A percentile compares a stretch with the other conserved stretches of the same genome.
phyloP scores from a whole-genome alignment of 2,113 vertebrate species.

The Zeus faber region DNA sequence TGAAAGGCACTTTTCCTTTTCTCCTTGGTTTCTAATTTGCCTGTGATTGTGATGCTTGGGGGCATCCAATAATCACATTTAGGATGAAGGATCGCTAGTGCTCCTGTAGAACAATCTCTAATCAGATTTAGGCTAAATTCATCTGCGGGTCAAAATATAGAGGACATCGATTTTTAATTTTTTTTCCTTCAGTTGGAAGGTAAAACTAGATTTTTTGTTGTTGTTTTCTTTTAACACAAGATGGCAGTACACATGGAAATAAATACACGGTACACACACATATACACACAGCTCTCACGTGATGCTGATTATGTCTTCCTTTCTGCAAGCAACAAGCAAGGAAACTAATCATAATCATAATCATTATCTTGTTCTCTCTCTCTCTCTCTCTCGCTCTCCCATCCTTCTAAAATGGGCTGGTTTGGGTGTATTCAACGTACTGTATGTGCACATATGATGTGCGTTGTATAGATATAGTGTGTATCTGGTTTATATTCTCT shows the following conservation, averaged over 20 bases:
- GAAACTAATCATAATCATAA: too few species aligned
- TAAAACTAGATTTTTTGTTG: too few species aligned
- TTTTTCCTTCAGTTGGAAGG: too few species aligned
- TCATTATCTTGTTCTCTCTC: too few species aligned
- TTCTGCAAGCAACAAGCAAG: too few species aligned
- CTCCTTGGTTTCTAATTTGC: background rate
- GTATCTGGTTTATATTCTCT: background rate
- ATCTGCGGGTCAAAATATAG: background rate
- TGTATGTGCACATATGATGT: too few species aligned
- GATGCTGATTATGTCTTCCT: too few species aligned
- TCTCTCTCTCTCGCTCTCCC: too few species aligned
- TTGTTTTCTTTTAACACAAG: background rate
- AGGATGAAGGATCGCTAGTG: background rate
- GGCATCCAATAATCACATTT: background rate
- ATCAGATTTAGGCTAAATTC: background rate
- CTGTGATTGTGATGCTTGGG: background rate
- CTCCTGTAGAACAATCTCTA: background rate
- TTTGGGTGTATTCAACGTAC: too few species aligned
- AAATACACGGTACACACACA: background rate
- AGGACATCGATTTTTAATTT: background rate
- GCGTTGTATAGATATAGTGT: background rate
- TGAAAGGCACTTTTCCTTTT: background rate
- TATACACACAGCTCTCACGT: background rate
- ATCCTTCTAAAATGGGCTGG: too few species aligned
- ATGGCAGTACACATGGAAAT: background rate